Conservation (phyloP, 1,140 invertebrate species). For the Heterodera carotae region DNA sequence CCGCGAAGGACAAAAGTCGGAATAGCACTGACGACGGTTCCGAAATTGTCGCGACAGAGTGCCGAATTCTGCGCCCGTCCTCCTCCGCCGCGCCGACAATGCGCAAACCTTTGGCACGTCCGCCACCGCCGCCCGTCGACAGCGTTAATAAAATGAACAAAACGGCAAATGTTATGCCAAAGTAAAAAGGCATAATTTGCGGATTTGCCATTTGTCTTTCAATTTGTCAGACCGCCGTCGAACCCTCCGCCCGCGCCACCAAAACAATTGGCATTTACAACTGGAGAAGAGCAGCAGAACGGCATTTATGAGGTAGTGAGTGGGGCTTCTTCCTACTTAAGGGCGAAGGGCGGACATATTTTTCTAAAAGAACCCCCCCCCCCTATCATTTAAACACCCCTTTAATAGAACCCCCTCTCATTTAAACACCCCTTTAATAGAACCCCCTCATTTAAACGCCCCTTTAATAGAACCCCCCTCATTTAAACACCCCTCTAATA, state of each 20-base stretch:
- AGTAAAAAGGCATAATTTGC: neutral
- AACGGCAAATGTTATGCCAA: neutral
- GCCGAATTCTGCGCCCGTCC: neutral
- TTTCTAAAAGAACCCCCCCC: no score
- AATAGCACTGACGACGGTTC: neutral
- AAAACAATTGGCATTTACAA: slow-evolving; percentile 1
- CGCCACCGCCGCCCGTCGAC: slow-evolving; percentile 16
- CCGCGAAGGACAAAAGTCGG: neutral
- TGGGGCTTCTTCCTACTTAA: no score
- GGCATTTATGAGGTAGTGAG: slow-evolving; percentile 7
- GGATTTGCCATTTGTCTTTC: neutral
- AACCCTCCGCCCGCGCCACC: slow-evolving; percentile 29
- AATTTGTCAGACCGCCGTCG: slow-evolving; percentile 14
- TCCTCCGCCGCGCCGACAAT: neutral
- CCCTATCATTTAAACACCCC: no score
- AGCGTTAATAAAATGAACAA: slow-evolving; percentile 17
- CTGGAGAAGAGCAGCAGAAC: no score
- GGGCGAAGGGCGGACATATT: no score
- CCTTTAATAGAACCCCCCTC: no score
- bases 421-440: no score
- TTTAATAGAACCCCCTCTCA: no score
- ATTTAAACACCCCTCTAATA: no score
- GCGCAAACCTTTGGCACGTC: slow-evolving; percentile 17
- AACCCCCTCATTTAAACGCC: no score
- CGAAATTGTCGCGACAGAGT: neutral